phyloP scores from a whole-genome alignment of 2,113 vertebrate genomes.

The Glareola pratincola region DNA sequence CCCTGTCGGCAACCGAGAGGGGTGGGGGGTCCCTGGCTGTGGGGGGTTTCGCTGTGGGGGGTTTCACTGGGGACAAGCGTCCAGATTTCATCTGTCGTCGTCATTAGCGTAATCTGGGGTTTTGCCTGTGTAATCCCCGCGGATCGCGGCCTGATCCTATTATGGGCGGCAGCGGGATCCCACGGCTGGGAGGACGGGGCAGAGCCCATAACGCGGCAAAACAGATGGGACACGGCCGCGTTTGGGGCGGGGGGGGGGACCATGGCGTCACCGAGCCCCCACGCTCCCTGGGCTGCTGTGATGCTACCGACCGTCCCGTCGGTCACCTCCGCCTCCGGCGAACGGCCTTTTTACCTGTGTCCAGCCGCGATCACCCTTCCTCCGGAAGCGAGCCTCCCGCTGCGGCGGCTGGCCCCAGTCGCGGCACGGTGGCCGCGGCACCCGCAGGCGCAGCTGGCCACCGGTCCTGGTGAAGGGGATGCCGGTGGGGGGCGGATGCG shows the following conservation, averaged over 20 bases:
- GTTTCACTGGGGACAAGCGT: background rate
- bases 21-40: background rate
- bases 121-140: background rate
- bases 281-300: rapidly evolving
- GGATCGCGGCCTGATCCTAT: background rate
- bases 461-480: background rate
- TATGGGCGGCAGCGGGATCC: background rate
- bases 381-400: background rate
- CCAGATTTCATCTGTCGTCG: background rate
- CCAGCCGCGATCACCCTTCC: rapidly evolving
- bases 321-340: background rate
- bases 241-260: too few species aligned
- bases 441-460: background rate
- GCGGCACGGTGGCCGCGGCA: background rate
- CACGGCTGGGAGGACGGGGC: rapidly evolving
- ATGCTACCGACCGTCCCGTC: background rate
- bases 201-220: rapidly evolving
- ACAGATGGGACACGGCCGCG: background rate
- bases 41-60: background rate
- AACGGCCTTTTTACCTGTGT: background rate
- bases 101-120: background rate
- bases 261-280: background rate
- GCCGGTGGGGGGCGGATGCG: rapidly evolving
- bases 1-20: background rate
- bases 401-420: rapidly evolving